These are phyloP conservation scores for Epistrophe eligans DNA, from an alignment of 2,888 invertebrate species.

Conservation along the genomic window DNA sequence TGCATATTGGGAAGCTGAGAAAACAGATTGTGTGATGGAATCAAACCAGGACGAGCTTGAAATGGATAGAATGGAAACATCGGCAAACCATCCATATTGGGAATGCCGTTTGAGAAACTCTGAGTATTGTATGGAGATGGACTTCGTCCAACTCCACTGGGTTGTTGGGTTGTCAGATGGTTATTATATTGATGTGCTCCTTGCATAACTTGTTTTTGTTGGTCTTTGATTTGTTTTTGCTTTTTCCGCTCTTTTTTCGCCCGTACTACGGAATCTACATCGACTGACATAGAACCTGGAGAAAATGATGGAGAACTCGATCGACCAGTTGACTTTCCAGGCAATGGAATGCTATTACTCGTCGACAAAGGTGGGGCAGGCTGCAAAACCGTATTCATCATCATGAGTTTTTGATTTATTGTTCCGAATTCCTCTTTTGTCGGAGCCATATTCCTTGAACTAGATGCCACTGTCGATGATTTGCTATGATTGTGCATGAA, in stretches of 20 bases:
- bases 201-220: slow-evolving; percentile 43
- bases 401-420: slow-evolving; percentile 84
- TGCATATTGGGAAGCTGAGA: slow-evolving; percentile 80
- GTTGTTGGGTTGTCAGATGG: slow-evolving; percentile 10
- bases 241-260: slow-evolving; percentile 59
- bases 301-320: slow-evolving; percentile 36
- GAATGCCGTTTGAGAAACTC: slow-evolving; percentile 79
- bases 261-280: slow-evolving; percentile 12
- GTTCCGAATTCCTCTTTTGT: slow-evolving; percentile 78
- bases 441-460: slow-evolving; percentile 64
- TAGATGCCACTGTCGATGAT: background rate
- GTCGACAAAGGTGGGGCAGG: slow-evolving; percentile 78
- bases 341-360: background rate
- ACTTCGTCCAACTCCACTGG: slow-evolving; percentile 26
- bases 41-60: slow-evolving; percentile 85
- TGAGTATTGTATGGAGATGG: slow-evolving; percentile 80
- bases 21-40: slow-evolving; percentile 85
- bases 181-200: slow-evolving; percentile 5
- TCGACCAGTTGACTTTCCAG: slow-evolving; percentile 16
- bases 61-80: slow-evolving; percentile 82
- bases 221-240: slow-evolving; percentile 40
- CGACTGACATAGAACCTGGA: slow-evolving; percentile 20
- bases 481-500: slow-evolving; percentile 43
- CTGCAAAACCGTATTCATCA: slow-evolving; percentile 80
- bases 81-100: slow-evolving; percentile 81